These are phyloP conservation scores for Chlorodrepanis virens DNA, from an alignment of 2,113 vertebrate species.

Conservation along the genomic window DNA sequence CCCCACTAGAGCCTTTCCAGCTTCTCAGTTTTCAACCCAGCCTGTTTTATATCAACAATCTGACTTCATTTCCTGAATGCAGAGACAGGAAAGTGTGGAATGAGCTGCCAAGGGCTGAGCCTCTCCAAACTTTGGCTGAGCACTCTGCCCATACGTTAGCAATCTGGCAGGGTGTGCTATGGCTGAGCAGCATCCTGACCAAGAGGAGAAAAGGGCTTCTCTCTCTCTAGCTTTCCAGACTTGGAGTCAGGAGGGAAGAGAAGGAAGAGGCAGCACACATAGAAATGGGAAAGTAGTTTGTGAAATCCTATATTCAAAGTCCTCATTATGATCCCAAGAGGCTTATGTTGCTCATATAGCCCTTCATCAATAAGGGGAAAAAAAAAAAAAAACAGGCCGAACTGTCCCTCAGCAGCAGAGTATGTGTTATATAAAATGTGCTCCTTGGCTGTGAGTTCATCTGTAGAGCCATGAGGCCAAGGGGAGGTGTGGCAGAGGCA, in stretches of 20 bases:
- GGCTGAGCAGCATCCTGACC: slow-evolving; percentile 51
- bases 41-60: slow-evolving; percentile 73
- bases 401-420: background rate
- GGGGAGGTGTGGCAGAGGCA: background rate
- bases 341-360: background rate
- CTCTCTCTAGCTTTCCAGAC: slow-evolving; percentile 3
- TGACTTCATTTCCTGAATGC: slow-evolving; percentile 80
- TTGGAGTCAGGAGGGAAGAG: background rate
- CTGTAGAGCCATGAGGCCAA: background rate
- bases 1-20: slow-evolving; percentile 6
- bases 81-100: slow-evolving; percentile 64
- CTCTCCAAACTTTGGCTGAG: slow-evolving; percentile 69
- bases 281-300: background rate
- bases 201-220: slow-evolving; percentile 24
- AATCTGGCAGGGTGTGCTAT: slow-evolving; percentile 58
- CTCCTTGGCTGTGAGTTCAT: background rate
- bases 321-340: background rate
- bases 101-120: slow-evolving; percentile 44
- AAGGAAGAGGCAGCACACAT: background rate
- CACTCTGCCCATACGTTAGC: slow-evolving; percentile 68
- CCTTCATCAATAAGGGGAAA: background rate
- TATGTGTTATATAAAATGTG: background rate
- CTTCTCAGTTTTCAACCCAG: slow-evolving; percentile 61
- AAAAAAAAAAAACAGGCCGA: background rate
- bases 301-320: background rate